These are phyloP conservation scores for Atta cephalotes DNA, from an alignment of 1,140 invertebrate species.

Conservation along the genomic window DNA sequence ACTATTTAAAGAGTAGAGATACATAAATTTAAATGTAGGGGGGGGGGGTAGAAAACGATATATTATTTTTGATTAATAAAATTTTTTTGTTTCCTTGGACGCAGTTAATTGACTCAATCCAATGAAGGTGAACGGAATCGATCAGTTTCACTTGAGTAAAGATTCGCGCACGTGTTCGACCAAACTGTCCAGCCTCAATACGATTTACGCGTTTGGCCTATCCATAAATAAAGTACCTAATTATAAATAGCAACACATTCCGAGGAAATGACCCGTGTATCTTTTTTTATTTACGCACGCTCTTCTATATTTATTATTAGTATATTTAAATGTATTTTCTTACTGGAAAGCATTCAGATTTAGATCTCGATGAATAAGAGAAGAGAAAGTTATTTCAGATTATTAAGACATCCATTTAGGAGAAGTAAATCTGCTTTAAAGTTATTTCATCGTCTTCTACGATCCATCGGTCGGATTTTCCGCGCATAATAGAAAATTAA, in stretches of 20 bases:
- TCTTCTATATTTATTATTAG: not conserved
- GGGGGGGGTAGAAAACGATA: too few species aligned
- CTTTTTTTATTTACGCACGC: slow-evolving; percentile 6
- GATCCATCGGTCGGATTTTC: slow-evolving; percentile 9
- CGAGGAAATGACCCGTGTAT: not conserved
- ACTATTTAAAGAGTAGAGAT: not conserved
- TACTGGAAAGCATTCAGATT: not conserved
- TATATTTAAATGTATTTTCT: slow-evolving; percentile 1
- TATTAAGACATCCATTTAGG: not conserved
- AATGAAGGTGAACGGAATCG: not conserved
- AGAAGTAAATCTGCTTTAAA: not conserved
- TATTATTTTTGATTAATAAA: not conserved
- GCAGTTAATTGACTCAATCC: not conserved
- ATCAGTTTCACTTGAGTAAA: slow-evolving; percentile 42
- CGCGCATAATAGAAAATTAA: slow-evolving; percentile 60
- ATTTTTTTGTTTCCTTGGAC: not conserved
- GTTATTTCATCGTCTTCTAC: not conserved
- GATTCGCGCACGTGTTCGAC: slow-evolving; percentile 42
- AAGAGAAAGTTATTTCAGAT: not conserved
- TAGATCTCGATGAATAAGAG: not conserved
- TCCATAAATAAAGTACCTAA: slow-evolving; percentile 57
- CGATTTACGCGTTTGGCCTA: slow-evolving; percentile 8
- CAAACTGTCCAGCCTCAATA: slow-evolving; percentile 28
- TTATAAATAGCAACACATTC: slow-evolving; percentile 59
- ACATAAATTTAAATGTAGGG: not conserved